phyloP scores from a whole-genome alignment of 2,797 vertebrate genomes.

The Geotrypetes seraphini region DNA sequence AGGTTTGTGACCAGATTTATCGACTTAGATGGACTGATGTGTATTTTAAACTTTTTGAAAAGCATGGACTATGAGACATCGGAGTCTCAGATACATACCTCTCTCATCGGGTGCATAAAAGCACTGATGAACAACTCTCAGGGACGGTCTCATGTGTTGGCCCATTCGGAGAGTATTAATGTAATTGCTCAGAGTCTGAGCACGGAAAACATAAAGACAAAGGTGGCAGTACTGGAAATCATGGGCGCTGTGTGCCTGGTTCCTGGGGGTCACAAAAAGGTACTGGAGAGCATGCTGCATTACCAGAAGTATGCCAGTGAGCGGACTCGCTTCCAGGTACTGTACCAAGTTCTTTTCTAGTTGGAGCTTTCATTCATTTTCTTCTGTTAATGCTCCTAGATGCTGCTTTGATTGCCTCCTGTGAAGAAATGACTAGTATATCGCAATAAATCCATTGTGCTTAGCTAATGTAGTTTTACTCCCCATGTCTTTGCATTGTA shows the following conservation, averaged over 20 bases:
- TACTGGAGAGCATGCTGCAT: constrained; percentile 93
- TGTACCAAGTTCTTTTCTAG: too few species aligned
- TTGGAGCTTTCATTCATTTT: too few species aligned
- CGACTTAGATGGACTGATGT: constrained; percentile 89
- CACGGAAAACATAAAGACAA: constrained; percentile 95
- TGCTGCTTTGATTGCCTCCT: too few species aligned
- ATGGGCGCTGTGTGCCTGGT: constrained; percentile 97
- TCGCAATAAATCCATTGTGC: too few species aligned
- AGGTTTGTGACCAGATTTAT: constrained; percentile 98
- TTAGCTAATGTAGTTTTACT: too few species aligned
- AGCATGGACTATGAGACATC: constrained; percentile 97
- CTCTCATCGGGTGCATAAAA: constrained; percentile 96
- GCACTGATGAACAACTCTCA: constrained; percentile 98
- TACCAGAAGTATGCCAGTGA: constrained; percentile 94
- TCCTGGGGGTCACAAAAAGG: constrained; percentile 91
- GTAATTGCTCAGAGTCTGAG: constrained; percentile 96
- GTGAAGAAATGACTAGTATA: too few species aligned
- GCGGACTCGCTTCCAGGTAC: constrained; percentile 92
- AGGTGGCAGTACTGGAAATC: constrained; percentile 97
- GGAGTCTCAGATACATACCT: constrained; percentile 96
- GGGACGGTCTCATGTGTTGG: constrained; percentile 89
- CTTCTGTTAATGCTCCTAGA: too few species aligned
- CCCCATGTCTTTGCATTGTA: too few species aligned
- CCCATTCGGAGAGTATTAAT: constrained; percentile 93
- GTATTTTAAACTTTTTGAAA: constrained; percentile 94